Evolutionary conservation across 2,797 vertebrate genomes (phyloP).

Genomic region (Falco peregrinus): DNA sequence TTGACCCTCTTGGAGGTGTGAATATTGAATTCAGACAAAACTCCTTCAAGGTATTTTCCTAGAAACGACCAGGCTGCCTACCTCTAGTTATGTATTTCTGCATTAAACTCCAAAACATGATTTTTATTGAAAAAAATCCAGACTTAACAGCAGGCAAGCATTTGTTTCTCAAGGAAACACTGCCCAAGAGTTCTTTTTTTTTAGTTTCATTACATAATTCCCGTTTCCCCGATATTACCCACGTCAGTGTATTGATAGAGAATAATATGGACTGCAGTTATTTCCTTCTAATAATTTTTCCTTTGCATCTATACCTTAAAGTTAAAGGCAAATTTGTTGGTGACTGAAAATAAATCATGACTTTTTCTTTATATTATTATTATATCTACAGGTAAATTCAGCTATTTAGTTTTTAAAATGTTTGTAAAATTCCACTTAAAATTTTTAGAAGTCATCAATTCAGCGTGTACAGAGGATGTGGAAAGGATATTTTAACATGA

Average conservation of each 20-base stretch:
- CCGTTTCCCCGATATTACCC: not conserved
- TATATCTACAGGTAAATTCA: not conserved
- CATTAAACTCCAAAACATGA: not conserved
- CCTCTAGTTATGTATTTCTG: not conserved
- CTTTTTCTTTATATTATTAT: not conserved
- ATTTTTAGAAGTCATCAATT: not conserved
- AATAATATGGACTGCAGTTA: not conserved
- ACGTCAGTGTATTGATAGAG: not conserved
- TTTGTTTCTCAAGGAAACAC: not conserved
- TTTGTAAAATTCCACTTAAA: not conserved
- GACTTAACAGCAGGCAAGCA: not conserved
- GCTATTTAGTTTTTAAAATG: not conserved
- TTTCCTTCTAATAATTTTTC: not conserved
- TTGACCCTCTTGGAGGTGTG: not conserved
- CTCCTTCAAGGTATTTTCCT: not conserved
- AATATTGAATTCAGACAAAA: not conserved
- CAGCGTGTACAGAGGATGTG: not conserved
- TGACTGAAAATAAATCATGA: not conserved
- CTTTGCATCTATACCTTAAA: not conserved
- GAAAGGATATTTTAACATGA: not conserved
- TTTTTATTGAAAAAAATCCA: not conserved
- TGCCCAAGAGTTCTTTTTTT: not conserved
- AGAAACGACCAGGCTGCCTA: not conserved
- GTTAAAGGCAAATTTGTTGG: too few species aligned
- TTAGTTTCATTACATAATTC: not conserved